These are phyloP conservation scores for Melanerpes formicivorus DNA, from an alignment of 2,113 vertebrate genomes.

Conservation along the genomic window DNA sequence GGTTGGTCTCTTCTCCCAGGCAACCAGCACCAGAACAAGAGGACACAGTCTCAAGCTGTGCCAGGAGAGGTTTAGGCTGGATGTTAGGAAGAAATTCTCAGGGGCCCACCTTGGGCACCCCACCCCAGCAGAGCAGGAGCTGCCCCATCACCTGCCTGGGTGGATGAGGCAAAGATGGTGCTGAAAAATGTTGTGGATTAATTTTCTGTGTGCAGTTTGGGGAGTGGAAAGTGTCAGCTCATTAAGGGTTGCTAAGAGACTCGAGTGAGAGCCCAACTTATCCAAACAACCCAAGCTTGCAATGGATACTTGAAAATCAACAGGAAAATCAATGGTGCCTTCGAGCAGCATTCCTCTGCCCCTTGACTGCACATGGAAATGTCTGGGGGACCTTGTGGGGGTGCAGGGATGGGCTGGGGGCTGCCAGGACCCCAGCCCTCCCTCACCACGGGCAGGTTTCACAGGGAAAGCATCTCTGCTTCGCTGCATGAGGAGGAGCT, in stretches of 20 bases:
- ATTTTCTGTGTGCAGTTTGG: background rate
- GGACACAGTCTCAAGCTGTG: too few species aligned
- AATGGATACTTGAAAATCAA: background rate
- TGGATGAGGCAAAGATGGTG: background rate
- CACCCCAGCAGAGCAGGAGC: background rate
- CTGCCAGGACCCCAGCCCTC: background rate
- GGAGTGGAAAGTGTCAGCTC: background rate
- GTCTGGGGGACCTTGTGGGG: background rate
- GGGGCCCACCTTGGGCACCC: background rate
- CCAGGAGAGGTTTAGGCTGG: too few species aligned
- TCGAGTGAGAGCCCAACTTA: background rate
- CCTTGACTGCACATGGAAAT: background rate
- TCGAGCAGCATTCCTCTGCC: background rate
- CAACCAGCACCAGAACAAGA: too few species aligned
- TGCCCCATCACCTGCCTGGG: accelerated
- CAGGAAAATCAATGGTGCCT: background rate
- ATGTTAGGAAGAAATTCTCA: accelerated
- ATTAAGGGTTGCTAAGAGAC: constrained; percentile 33
- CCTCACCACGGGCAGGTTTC: background rate
- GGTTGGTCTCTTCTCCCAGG: too few species aligned
- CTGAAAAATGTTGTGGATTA: background rate
- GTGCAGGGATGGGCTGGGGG: background rate
- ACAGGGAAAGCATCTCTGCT: background rate
- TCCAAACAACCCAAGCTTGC: background rate
- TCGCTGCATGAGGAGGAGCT: background rate